These are phyloP conservation scores for Echinometra lucunter DNA, from an alignment of 53 echinoderm and acorn worm species.

Conservation along the genomic window DNA sequence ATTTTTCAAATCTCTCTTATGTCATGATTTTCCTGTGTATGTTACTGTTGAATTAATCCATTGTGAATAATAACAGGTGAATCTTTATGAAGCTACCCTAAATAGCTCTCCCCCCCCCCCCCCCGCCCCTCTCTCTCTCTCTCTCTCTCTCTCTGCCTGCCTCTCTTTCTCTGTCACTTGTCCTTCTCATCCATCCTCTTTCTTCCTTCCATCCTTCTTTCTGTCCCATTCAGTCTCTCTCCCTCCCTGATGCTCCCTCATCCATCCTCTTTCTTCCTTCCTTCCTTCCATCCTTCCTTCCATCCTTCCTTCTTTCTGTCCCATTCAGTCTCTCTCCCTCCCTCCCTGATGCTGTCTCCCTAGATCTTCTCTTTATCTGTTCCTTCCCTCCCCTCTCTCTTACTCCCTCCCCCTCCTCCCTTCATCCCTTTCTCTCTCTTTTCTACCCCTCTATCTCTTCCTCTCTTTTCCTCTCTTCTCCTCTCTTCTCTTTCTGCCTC, in stretches of 20 bases:
- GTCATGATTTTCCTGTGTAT: background rate
- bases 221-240: too few species aligned
- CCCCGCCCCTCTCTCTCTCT: background rate
- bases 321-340: background rate
- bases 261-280: background rate
- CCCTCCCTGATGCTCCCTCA: background rate
- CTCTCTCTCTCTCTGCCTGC: slow-evolving; percentile 17
- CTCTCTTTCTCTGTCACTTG: background rate
- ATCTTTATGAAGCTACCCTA: background rate
- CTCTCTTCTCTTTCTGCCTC: background rate
- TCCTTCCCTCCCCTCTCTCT: slow-evolving; percentile 24
- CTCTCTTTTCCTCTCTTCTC: background rate
- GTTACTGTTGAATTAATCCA: background rate
- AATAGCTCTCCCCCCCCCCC: background rate
- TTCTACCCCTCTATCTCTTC: background rate
- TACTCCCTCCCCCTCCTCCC: background rate
- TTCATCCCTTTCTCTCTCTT: background rate
- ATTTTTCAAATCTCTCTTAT: background rate
- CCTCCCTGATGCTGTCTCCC: background rate
- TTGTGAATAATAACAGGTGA: background rate
- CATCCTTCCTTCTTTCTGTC: background rate
- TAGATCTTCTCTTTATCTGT: background rate
- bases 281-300: too few species aligned
- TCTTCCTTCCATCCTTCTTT: background rate
- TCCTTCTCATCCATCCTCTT: background rate